Conservation (phyloP, 2,113 vertebrate genomes). For the Crocuta crocuta region DNA sequence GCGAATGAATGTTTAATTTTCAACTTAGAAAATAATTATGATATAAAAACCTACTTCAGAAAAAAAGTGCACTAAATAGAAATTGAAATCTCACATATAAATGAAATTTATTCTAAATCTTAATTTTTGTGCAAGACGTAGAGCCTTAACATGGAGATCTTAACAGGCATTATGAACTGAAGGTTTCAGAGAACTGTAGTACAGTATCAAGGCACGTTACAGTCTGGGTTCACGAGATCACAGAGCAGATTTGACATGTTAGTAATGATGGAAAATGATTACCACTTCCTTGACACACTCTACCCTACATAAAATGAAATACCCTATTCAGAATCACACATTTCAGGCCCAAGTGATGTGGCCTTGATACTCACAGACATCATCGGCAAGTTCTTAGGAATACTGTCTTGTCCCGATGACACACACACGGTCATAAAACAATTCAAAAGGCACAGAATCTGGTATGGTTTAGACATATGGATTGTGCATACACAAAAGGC, state of each 20-base stretch:
- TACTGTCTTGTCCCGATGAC: not conserved
- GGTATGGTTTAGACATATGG: not conserved
- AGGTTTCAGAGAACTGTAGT: not conserved
- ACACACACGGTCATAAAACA: not conserved
- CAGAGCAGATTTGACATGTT: not conserved
- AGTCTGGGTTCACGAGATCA: not conserved
- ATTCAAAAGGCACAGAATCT: not conserved
- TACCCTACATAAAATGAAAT: not conserved
- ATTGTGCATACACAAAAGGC: not conserved
- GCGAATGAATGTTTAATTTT: not conserved
- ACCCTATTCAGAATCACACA: not conserved
- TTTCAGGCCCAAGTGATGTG: not conserved
- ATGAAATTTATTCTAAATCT: constrained; percentile 46
- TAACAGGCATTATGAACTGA: not conserved
- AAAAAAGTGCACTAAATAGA: not conserved
- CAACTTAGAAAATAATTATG: not conserved
- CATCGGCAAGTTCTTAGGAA: not conserved
- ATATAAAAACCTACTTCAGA: not conserved
- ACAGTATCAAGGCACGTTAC: no score
- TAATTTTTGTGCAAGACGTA: not conserved
- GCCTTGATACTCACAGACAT: not conserved
- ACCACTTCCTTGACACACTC: not conserved
- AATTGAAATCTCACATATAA: constrained; percentile 11
- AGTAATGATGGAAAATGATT: not conserved
- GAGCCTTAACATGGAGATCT: not conserved